Base-by-base conservation (phyloP, 2,888 invertebrate genomes). In the Cyclophora albipunctata region DNA sequence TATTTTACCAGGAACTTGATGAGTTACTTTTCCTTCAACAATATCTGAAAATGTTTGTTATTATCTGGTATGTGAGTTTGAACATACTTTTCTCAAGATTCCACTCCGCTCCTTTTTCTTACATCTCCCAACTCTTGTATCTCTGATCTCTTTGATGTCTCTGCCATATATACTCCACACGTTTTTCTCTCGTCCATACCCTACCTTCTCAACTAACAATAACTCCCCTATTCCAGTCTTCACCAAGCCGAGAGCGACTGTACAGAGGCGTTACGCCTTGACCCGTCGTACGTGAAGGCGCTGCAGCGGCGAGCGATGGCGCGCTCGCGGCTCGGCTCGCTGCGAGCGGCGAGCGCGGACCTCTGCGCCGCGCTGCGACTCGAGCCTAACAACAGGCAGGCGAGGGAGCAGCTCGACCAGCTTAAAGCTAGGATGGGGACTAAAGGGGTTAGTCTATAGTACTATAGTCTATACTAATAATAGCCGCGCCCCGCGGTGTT, bases 231-330 rank as follows among this genome's bases (percentile, higher is more conserved):
- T 20, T 20, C 2, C 66, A 94, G 94, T 55, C 91, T 91, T 45
- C 88, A 91, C 57, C 90, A 91, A 71, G 94, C 95, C 0, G 93
- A 95, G 66, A 89, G 90, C 0, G 98, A 98, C 77, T 97, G 97
- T 69, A 92, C 93, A 0, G 88, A 91, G 50, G 96, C 98, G 0
- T 82, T 98, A 3, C 90, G 91, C 52, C 81, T 96, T 4, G 96
- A 98, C 74, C 89, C 91, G 0, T 90, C 90, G 0, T 96, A 96
- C 63, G 92, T 94, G 0, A 98, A 98, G 81, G 97, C 97, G 0
- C 91, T 94, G 56, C 93, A 94, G 60, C 90, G 98, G 2, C 90
- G 98, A 60, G 95, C 95, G 62, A 91, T 92, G 52, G 96, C 93
- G 0, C 90, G 95, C 52, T 92, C 93, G 66, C 90, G 89, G 3